Percentiles rank a stretch among this genome's conserved stretches.
Evolutionary conservation across 1,140 invertebrate genomes (phyloP).

Genomic region (Littorina saxatilis): DNA sequence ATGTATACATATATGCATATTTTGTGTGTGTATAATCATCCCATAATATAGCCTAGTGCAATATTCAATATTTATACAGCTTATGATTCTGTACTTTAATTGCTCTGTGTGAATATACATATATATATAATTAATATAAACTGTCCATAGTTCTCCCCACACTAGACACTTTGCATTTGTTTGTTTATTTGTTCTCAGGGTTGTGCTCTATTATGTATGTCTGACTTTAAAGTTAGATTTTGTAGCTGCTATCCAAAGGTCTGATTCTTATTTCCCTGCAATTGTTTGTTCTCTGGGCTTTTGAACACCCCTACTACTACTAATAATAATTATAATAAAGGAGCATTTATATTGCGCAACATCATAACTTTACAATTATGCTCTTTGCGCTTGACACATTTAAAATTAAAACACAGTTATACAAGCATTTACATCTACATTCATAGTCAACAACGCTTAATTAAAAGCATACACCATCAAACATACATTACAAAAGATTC

Average conservation of each 20-base stretch:
- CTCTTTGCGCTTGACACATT: too few species aligned
- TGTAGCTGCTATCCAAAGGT: background rate
- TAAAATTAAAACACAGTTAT: too few species aligned
- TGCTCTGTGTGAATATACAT: background rate
- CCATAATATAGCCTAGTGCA: slow-evolving; percentile 35
- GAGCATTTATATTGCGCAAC: too few species aligned
- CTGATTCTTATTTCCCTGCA: background rate
- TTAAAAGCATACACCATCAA: too few species aligned
- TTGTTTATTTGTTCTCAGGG: slow-evolving; percentile 25
- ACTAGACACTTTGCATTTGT: slow-evolving; percentile 26
- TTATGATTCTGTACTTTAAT: background rate
- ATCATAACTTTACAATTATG: too few species aligned
- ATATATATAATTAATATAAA: too few species aligned
- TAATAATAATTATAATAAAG: too few species aligned
- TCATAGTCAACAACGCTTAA: too few species aligned
- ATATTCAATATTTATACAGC: slow-evolving; percentile 6
- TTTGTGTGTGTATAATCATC: background rate
- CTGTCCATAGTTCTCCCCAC: too few species aligned
- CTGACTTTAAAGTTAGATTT: background rate
- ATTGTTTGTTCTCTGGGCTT: background rate
- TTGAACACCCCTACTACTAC: too few species aligned
- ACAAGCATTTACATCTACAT: too few species aligned
- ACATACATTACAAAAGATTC: too few species aligned
- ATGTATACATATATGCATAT: background rate
- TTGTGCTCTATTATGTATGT: background rate